Conservation (phyloP, 2,888 invertebrate species). For the Tricholauxania praeusta region DNA sequence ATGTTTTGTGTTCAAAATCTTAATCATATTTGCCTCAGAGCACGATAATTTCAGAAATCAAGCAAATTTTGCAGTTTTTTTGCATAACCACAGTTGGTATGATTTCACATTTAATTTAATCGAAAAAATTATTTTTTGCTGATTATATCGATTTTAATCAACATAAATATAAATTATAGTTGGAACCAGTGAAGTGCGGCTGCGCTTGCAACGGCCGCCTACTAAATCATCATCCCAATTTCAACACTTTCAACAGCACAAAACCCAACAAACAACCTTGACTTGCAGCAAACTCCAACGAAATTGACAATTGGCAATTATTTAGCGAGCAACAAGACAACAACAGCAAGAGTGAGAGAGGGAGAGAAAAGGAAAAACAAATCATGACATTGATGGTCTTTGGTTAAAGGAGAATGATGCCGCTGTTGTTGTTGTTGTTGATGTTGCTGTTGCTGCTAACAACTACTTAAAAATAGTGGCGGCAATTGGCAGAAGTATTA, state of each 20-base stretch:
- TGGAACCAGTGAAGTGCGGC: too few relatives aligned
- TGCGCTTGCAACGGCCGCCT: background rate
- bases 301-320: too few relatives aligned
- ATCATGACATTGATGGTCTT: conserved; percentile 7
- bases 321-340: background rate
- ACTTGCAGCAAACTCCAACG: too few relatives aligned
- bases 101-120: too few relatives aligned
- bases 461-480: background rate
- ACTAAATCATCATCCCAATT: conserved; percentile 24
- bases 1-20: too few relatives aligned
- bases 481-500: conserved; percentile 12
- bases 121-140: too few relatives aligned
- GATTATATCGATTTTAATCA: too few relatives aligned
- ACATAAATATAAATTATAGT: too few relatives aligned
- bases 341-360: background rate
- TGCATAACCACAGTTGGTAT: too few relatives aligned
- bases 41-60: too few relatives aligned
- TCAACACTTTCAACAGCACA: conserved; percentile 27
- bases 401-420: conserved; percentile 52
- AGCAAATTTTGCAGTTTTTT: too few relatives aligned
- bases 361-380: background rate
- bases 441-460: conserved; percentile 36
- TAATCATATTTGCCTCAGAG: too few relatives aligned
- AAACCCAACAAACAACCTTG: background rate
- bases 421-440: conserved; percentile 43